These are phyloP conservation scores for Anguilla pacifica DNA, from an alignment of 2,797 vertebrate genomes.

Conservation along the genomic window DNA sequence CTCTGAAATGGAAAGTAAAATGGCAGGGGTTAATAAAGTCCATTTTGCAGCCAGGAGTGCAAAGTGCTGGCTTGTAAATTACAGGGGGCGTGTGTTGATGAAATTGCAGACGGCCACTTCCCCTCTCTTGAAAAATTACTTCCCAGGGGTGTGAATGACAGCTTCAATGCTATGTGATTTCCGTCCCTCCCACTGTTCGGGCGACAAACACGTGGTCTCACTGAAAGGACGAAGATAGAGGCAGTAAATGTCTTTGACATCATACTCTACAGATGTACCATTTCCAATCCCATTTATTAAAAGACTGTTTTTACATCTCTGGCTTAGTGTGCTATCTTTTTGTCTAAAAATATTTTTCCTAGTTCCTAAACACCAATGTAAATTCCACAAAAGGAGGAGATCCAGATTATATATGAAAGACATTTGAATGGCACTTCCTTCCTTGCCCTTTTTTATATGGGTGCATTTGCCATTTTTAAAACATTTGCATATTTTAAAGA, in stretches of 20 bases:
- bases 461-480: too few species aligned
- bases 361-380: not conserved
- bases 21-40: conserved; percentile 33
- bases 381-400: not conserved
- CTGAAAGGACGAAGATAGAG: not conserved
- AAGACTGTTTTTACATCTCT: conserved; percentile 25
- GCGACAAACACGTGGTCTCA: conserved; percentile 40
- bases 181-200: conserved; percentile 56
- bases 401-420: not conserved
- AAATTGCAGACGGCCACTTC: conserved; percentile 24
- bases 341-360: not conserved
- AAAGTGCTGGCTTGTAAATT: conserved; percentile 66
- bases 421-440: not conserved
- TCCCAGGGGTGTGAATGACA: conserved; percentile 74
- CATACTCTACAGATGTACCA: conserved; percentile 48
- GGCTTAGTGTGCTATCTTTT: conserved; percentile 19
- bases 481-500: too few species aligned
- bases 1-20: conserved; percentile 26
- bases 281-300: not conserved
- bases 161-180: conserved; percentile 61
- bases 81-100: conserved; percentile 56
- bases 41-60: conserved; percentile 16
- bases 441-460: too few species aligned
- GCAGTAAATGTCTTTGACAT: conserved; percentile 40
- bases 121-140: conserved; percentile 34